These are phyloP conservation scores for Cosmia trapezina DNA, from an alignment of 2,888 invertebrate genomes.

Conservation along the genomic window DNA sequence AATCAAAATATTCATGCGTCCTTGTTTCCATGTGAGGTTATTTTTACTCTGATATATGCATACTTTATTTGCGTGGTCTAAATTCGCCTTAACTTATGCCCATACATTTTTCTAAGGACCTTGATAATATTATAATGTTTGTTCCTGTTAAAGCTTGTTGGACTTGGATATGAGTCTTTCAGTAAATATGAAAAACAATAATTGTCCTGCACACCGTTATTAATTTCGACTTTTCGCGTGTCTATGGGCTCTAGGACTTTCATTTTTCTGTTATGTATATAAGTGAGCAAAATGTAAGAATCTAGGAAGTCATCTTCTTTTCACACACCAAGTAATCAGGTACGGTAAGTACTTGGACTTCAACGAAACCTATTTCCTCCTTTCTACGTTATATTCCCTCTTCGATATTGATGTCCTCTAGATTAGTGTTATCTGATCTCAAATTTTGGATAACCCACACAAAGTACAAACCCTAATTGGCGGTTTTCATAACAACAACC, in stretches of 20 bases:
- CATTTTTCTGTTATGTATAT: background rate
- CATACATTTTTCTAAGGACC: conserved; percentile 51
- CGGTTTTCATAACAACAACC: conserved; percentile 18
- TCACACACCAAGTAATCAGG: background rate
- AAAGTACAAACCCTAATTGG: background rate
- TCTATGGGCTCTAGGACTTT: background rate
- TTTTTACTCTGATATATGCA: conserved; percentile 46
- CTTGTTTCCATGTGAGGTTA: conserved; percentile 43
- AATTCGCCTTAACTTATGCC: conserved; percentile 53
- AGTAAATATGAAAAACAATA: conserved; percentile 12
- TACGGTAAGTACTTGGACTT: background rate
- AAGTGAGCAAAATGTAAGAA: background rate
- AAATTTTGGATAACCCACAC: background rate
- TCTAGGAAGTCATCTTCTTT: conserved; percentile 6
- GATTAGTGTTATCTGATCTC: background rate
- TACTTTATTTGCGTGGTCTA: conserved; percentile 51
- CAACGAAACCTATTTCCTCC: background rate
- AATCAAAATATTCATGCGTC: conserved; percentile 58
- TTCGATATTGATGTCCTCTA: background rate
- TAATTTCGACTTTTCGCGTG: background rate
- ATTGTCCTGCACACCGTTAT: background rate
- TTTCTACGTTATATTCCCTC: background rate
- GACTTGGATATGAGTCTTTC: background rate
- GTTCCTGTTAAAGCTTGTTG: conserved; percentile 31
- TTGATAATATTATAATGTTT: conserved; percentile 51